A percentile compares a stretch with the other conserved stretches of the same genome.
Conservation (phyloP, 1,140 invertebrate genomes). For the Heliconius hewitsoni region DNA sequence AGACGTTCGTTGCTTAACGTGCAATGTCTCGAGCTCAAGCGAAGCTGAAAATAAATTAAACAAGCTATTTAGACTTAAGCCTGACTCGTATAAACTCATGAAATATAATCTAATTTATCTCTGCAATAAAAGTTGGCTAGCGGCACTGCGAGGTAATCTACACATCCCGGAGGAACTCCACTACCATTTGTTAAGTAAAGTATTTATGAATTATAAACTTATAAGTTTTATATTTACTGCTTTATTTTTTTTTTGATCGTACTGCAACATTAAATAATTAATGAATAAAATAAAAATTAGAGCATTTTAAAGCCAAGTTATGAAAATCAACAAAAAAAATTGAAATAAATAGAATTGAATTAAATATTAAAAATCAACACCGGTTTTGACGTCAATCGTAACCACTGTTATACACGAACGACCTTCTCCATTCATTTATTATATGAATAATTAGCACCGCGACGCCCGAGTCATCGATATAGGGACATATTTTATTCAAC, state of each 20-base stretch:
- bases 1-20: neutral
- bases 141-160: conserved; percentile 10
- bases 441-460: neutral
- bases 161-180: neutral
- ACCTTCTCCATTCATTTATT: neutral
- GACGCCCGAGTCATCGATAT: conserved; percentile 8
- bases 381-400: neutral
- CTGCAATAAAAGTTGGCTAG: conserved; percentile 16
- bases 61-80: neutral
- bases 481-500: conserved; percentile 1
- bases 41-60: neutral
- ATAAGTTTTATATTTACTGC: neutral
- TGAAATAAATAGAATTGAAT: neutral
- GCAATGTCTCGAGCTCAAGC: neutral
- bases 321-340: neutral
- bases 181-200: neutral
- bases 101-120: conserved; percentile 13
- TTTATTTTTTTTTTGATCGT: neutral
- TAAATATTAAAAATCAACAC: neutral
- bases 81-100: conserved; percentile 12
- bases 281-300: too few relatives aligned
- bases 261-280: neutral
- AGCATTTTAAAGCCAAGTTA: too few relatives aligned
- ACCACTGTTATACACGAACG: neutral
- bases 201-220: neutral